These are phyloP conservation scores for Scalopus aquaticus DNA, from an alignment of 2,113 vertebrate genomes.

Conservation along the genomic window DNA sequence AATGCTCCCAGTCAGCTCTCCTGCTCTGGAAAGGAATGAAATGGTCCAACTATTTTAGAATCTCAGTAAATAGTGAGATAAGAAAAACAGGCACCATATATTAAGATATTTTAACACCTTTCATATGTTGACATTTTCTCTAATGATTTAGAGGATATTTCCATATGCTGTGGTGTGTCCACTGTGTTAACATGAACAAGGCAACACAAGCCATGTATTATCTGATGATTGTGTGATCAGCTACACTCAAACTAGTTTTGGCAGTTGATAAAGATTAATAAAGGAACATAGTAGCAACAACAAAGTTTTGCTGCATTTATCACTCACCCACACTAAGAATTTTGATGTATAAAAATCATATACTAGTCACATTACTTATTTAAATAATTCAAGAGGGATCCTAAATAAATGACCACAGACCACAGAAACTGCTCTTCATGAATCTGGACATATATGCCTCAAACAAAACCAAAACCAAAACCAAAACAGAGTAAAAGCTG, in stretches of 20 bases:
- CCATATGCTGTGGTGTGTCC: background rate
- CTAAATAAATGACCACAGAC: background rate
- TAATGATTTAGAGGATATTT: background rate
- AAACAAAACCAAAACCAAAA: background rate
- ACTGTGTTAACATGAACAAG: background rate
- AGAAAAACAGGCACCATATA: background rate
- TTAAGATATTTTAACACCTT: background rate
- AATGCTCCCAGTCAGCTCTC: background rate
- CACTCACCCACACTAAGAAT: background rate
- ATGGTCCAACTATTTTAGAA: background rate
- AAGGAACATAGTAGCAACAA: background rate
- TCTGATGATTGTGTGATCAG: background rate
- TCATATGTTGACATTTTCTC: background rate
- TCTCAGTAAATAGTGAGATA: background rate
- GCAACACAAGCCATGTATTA: background rate
- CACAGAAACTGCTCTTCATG: background rate
- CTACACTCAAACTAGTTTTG: background rate
- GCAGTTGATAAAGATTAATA: background rate
- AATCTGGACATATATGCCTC: background rate
- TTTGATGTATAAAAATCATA: background rate
- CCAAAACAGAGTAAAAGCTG: background rate
- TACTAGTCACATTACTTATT: background rate
- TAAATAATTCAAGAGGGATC: background rate
- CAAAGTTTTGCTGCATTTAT: background rate
- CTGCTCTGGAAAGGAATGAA: background rate